Conservation (phyloP, 2,113 vertebrate species). For the Laticauda colubrina region DNA sequence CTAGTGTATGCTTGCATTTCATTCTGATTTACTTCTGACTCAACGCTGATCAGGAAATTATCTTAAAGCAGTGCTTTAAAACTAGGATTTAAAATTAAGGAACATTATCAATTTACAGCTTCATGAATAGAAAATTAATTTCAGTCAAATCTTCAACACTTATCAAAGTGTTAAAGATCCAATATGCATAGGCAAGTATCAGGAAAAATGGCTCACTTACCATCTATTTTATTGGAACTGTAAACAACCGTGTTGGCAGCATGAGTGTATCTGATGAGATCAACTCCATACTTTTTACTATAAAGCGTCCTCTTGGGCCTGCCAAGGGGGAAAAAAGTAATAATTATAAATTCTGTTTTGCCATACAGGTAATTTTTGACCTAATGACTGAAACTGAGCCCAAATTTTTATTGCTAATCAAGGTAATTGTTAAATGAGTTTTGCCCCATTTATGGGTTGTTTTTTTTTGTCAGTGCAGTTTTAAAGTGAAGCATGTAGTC, state of each 20-base stretch:
- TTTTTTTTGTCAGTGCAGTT: background rate
- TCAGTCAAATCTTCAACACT: background rate
- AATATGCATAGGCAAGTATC: background rate
- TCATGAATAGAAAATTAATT: background rate
- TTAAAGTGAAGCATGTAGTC: background rate
- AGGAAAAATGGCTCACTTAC: slow-evolving; percentile 72
- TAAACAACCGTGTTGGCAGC: slow-evolving; percentile 99
- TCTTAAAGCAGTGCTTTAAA: background rate
- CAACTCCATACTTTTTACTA: slow-evolving; percentile 99
- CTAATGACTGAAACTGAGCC: background rate
- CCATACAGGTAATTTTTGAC: slow-evolving; percentile 15
- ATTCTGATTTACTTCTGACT: background rate
- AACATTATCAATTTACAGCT: slow-evolving; percentile 13
- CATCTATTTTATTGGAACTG: slow-evolving; percentile 99
- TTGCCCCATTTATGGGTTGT: background rate
- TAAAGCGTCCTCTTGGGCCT: slow-evolving; percentile 98
- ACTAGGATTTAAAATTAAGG: slow-evolving; percentile 8
- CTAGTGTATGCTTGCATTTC: background rate
- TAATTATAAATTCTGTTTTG: background rate
- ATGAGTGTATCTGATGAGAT: slow-evolving; percentile 97
- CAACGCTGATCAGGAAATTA: background rate
- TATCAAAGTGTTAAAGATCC: background rate
- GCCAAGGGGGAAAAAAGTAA: slow-evolving; percentile 53
- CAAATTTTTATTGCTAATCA: background rate
- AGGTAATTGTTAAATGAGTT: background rate